Evolutionary conservation across 2,113 vertebrate genomes (phyloP).

Genomic region (Otis tarda): DNA sequence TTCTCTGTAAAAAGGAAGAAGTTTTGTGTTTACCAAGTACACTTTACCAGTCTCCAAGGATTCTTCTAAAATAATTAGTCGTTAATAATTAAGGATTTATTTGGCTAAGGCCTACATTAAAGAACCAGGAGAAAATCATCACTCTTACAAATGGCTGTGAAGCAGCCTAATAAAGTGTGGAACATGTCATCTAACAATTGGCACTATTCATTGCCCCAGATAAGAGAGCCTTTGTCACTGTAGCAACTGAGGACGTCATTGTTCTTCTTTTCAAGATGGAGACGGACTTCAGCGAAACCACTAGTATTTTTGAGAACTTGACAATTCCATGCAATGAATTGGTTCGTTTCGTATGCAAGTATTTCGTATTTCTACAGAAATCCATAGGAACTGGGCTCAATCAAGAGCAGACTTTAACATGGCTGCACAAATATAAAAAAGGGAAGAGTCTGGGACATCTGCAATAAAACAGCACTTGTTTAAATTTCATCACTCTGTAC

Average conservation of each 20-base stretch:
- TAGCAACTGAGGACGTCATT: neutral
- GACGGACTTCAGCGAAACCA: neutral
- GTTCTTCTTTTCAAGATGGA: slow-evolving; percentile 10
- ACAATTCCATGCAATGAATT: neutral
- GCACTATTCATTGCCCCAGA: slow-evolving; percentile 27
- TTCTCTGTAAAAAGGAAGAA: neutral
- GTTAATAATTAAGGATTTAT: slow-evolving; percentile 48
- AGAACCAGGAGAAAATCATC: slow-evolving; percentile 16
- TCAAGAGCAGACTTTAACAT: neutral
- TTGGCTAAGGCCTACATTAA: slow-evolving; percentile 3
- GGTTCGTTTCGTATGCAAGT: neutral
- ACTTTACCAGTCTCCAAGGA: neutral
- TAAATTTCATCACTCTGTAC: neutral
- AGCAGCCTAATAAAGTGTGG: slow-evolving; percentile 29
- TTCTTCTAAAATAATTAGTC: slow-evolving; percentile 14
- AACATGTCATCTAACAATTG: slow-evolving; percentile 46
- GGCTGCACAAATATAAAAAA: neutral
- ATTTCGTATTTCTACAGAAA: neutral
- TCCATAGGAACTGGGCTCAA: neutral
- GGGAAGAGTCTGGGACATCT: neutral
- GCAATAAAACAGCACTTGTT: neutral
- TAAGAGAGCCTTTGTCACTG: slow-evolving; percentile 35
- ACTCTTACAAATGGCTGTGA: neutral
- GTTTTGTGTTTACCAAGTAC: neutral
- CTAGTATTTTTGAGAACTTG: neutral